Conservation (phyloP, 2,797 vertebrate genomes). For the Arrhamphus sclerolepis region DNA sequence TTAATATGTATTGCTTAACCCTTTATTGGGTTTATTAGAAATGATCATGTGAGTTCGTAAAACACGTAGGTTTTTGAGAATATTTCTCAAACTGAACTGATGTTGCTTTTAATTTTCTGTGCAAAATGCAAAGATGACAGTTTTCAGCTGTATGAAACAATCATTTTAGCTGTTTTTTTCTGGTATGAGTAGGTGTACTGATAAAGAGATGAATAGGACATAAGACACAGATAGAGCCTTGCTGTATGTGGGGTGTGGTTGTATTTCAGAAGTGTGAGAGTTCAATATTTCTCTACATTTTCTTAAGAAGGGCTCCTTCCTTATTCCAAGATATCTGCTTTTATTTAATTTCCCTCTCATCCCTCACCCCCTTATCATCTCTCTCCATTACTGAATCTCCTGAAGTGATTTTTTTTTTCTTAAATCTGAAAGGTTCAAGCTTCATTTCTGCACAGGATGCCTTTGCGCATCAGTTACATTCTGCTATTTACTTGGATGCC, state of each 20-base stretch:
- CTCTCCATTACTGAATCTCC: constrained; percentile 16
- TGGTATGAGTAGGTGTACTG: constrained; percentile 25
- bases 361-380: constrained; percentile 19
- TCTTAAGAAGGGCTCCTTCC: constrained; percentile 32
- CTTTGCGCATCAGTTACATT: constrained; percentile 31
- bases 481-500: constrained; percentile 54
- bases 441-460: constrained; percentile 25
- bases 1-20: constrained; percentile 3
- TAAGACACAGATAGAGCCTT: constrained; percentile 42
- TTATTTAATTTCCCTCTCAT: constrained; percentile 44
- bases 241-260: constrained; percentile 51
- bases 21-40: not conserved
- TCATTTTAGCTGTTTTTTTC: constrained; percentile 5
- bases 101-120: not conserved
- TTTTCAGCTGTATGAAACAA: constrained; percentile 1
- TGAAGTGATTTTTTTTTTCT: constrained; percentile 3
- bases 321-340: constrained; percentile 18
- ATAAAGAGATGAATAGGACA: constrained; percentile 16
- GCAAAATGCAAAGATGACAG: not conserved
- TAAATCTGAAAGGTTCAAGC: constrained; percentile 43
- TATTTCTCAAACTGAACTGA: not conserved
- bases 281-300: constrained; percentile 47
- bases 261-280: constrained; percentile 34
- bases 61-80: not conserved
- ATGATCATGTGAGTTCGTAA: not conserved